Conservation (phyloP, 2,888 invertebrate genomes). For the Craniophora ligustri region DNA sequence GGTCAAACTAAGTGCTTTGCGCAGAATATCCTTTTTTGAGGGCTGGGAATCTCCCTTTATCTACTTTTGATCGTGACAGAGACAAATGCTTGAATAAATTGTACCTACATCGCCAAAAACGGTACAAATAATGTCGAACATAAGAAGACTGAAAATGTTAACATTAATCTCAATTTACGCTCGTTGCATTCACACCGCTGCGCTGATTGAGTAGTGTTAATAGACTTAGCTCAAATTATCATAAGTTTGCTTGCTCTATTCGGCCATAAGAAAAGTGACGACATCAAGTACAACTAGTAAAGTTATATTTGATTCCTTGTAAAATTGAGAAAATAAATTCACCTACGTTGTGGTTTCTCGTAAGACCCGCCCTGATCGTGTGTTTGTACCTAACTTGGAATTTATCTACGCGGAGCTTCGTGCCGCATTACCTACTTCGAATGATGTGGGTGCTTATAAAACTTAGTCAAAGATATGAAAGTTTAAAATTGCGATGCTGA, state of each 20-base stretch:
- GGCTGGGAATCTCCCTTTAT: conserved; percentile 37
- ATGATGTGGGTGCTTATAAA: conserved; percentile 10
- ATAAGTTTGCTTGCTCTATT: too few species aligned
- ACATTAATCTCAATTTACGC: conserved; percentile 24
- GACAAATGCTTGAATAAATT: conserved; percentile 40
- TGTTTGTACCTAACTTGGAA: conserved; percentile 51
- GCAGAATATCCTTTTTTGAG: conserved; percentile 31
- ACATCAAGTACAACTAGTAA: too few species aligned
- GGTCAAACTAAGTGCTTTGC: conserved; percentile 35
- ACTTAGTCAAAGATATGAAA: conserved; percentile 1
- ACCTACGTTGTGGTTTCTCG: conserved; percentile 58
- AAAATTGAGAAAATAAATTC: conserved; percentile 66
- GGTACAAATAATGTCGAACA: neutral
- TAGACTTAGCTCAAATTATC: too few species aligned
- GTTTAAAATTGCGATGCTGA: neutral
- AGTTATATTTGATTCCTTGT: too few species aligned
- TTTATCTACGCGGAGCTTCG: conserved; percentile 48
- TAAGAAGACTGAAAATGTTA: conserved; percentile 9
- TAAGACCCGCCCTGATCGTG: conserved; percentile 59
- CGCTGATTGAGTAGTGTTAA: too few species aligned
- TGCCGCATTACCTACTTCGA: conserved; percentile 30
- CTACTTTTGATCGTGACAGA: conserved; percentile 41
- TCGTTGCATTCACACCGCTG: conserved; percentile 18
- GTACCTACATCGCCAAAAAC: neutral
- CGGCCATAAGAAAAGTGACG: conserved; percentile 62